phyloP scores from a whole-genome alignment of 2,888 invertebrate species.

The Gandaritis pyraliata region DNA sequence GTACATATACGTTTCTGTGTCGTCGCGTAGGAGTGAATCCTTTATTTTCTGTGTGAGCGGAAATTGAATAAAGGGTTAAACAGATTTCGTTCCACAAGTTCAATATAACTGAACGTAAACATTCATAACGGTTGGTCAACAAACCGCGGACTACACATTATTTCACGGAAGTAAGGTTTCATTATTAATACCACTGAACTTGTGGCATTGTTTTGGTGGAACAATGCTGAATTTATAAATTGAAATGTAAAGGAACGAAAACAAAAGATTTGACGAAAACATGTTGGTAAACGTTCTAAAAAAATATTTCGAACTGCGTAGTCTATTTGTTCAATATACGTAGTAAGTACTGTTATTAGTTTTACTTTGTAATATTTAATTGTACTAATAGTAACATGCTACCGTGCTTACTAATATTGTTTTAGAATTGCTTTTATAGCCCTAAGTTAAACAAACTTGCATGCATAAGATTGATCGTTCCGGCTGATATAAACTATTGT shows the following conservation, averaged over 20 bases:
- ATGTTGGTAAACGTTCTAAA: slow-evolving; percentile 7
- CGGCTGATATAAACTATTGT: slow-evolving; percentile 23
- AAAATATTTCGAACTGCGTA: slow-evolving; percentile 20
- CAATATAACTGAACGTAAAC: slow-evolving; percentile 25
- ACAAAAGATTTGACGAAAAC: slow-evolving; percentile 21
- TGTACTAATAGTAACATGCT: background rate
- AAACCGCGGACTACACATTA: slow-evolving; percentile 14
- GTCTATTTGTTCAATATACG: slow-evolving; percentile 13
- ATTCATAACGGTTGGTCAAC: slow-evolving; percentile 17
- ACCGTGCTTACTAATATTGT: background rate
- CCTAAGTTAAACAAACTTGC: slow-evolving; percentile 13
- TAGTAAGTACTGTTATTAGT: background rate
- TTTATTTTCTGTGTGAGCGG: background rate
- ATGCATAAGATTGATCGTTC: slow-evolving; percentile 17
- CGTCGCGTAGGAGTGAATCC: background rate
- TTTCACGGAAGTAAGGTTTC: slow-evolving; percentile 28
- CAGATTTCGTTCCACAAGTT: slow-evolving; percentile 21
- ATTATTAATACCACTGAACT: background rate
- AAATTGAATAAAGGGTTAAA: slow-evolving; percentile 13
- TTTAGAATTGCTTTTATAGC: slow-evolving; percentile 7
- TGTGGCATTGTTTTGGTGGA: slow-evolving; percentile 22
- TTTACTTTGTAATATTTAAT: background rate
- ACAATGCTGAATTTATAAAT: slow-evolving; percentile 15
- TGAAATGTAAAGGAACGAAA: slow-evolving; percentile 14
- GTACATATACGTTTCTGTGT: background rate